phyloP scores from a whole-genome alignment of 2,888 invertebrate genomes.

The Orchestes rusci region DNA sequence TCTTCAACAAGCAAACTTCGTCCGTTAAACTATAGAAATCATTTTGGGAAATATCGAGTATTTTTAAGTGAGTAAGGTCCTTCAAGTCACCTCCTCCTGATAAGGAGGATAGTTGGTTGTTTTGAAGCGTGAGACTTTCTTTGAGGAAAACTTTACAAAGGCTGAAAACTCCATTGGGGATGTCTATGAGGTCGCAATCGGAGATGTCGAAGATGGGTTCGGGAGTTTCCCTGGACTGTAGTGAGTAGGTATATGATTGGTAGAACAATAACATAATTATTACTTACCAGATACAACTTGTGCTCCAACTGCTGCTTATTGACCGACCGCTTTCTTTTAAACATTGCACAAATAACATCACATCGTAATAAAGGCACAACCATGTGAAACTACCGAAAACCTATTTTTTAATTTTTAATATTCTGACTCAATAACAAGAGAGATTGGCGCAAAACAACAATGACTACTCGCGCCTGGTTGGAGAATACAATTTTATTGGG shows the following conservation, averaged over 20 bases:
- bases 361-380: slow-evolving; percentile 19
- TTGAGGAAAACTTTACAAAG: slow-evolving; percentile 78
- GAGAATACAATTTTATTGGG: too few relatives aligned
- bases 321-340: slow-evolving; percentile 41
- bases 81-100: slow-evolving; percentile 64
- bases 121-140: slow-evolving; percentile 57
- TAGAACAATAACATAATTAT: not conserved
- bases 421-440: too few relatives aligned
- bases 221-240: slow-evolving; percentile 67
- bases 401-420: too few relatives aligned
- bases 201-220: slow-evolving; percentile 76
- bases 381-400: too few relatives aligned
- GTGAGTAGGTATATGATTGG: slow-evolving; percentile 17
- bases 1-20: slow-evolving; percentile 57
- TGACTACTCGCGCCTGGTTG: too few relatives aligned
- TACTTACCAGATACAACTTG: slow-evolving; percentile 52
- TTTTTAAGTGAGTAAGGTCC: slow-evolving; percentile 60
- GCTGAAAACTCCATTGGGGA: slow-evolving; percentile 72
- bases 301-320: slow-evolving; percentile 54
- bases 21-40: slow-evolving; percentile 56
- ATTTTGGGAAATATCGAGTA: slow-evolving; percentile 62
- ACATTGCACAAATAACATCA: slow-evolving; percentile 32
- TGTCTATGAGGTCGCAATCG: slow-evolving; percentile 63
- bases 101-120: slow-evolving; percentile 62
- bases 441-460: too few relatives aligned